phyloP scores from a whole-genome alignment of 2,888 invertebrate species.

The Salpingus planirostris region DNA sequence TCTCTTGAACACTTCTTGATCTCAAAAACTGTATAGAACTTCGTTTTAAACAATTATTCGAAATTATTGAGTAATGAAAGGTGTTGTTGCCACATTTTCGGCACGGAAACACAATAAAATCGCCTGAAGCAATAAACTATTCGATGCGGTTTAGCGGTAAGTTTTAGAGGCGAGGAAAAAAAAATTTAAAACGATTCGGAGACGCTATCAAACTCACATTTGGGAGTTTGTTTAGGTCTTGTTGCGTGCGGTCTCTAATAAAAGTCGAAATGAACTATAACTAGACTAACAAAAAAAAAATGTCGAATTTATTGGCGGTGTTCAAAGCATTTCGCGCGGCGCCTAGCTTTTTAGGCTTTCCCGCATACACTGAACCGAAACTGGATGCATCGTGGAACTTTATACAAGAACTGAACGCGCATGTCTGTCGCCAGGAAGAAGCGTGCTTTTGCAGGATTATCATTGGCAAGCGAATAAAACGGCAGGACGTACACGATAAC shows the following conservation, averaged over 20 bases:
- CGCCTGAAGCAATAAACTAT: conserved; percentile 10
- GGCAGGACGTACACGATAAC: too few species aligned
- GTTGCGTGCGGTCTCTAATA: too few species aligned
- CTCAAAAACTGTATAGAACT: conserved; percentile 41
- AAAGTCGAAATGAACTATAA: too few species aligned
- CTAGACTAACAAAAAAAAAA: too few species aligned
- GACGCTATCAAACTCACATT: too few species aligned
- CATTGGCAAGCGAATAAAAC: conserved; percentile 10
- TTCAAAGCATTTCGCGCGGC: conserved; percentile 5
- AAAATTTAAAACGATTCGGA: too few species aligned
- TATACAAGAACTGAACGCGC: conserved; percentile 13
- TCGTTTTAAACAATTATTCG: conserved; percentile 30
- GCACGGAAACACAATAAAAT: conserved; percentile 3
- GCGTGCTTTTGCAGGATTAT: conserved; percentile 12
- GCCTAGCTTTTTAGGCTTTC: conserved; percentile 10
- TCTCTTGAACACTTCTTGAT: conserved; percentile 36
- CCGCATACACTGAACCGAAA: conserved; percentile 14
- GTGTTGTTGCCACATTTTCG: too few species aligned
- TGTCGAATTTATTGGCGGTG: conserved; percentile 5
- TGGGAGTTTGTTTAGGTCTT: too few species aligned
- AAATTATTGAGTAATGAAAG: conserved; percentile 3
- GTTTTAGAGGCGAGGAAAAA: too few species aligned
- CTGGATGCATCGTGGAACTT: conserved; percentile 15
- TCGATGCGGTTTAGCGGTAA: too few species aligned
- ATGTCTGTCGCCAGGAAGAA: conserved; percentile 8